Conservation (phyloP, 2,113 vertebrate genomes). For the Scartelaos histophorus region DNA sequence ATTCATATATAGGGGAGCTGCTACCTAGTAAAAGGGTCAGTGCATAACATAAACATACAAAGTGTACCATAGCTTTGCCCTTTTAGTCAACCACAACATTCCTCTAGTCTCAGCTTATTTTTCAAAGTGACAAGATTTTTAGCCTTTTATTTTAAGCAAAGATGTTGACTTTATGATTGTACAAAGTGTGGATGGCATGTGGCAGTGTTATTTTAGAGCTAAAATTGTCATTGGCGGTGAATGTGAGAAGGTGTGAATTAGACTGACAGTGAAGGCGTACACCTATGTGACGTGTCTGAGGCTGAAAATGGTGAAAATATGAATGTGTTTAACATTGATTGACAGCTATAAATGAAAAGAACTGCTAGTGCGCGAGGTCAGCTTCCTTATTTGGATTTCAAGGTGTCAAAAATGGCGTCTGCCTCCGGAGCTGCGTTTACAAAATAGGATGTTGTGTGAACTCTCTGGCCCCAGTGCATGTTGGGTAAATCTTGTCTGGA, state of each 20-base stretch:
- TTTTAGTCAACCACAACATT: conserved; percentile 21
- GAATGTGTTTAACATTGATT: conserved; percentile 24
- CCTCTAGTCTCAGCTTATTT: conserved; percentile 22
- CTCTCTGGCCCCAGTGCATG: conserved; percentile 22
- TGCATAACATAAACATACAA: conserved; percentile 8
- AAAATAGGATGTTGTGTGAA: conserved; percentile 41
- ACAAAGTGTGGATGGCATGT: neutral
- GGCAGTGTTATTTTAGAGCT: neutral
- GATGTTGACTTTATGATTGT: neutral
- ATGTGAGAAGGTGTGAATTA: conserved; percentile 37
- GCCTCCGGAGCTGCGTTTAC: conserved; percentile 32
- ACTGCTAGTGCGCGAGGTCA: conserved; percentile 17
- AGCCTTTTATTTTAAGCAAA: conserved; percentile 1
- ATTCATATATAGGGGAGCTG: neutral
- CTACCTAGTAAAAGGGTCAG: neutral
- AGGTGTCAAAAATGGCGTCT: conserved; percentile 27
- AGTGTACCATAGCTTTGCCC: neutral
- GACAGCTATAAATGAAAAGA: conserved; percentile 38
- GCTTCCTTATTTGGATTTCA: conserved; percentile 38
- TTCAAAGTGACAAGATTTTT: neutral
- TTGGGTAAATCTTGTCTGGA: conserved; percentile 12
- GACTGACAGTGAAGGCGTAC: conserved; percentile 18
- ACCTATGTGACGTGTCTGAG: neutral
- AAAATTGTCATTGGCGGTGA: conserved; percentile 7
- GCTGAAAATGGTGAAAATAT: conserved; percentile 1